These are phyloP conservation scores for Anodontia alba DNA, from an alignment of 2,888 invertebrate species.

Conservation along the genomic window DNA sequence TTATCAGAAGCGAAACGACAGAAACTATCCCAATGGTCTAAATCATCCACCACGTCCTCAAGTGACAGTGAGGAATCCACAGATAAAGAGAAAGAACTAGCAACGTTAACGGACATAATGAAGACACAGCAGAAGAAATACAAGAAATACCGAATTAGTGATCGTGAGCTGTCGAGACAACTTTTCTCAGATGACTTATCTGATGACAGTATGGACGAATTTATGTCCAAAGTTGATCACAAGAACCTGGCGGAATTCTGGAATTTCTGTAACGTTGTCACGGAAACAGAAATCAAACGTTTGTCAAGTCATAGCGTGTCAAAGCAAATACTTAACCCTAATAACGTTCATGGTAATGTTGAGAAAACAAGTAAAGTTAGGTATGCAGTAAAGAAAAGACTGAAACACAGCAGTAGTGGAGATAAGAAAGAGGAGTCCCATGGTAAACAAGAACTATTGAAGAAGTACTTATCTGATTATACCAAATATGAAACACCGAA, in stretches of 20 bases:
- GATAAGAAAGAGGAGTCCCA: constrained; percentile 39
- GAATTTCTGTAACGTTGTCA: constrained; percentile 32
- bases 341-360: not conserved
- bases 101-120: constrained; percentile 19
- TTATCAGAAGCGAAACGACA: constrained; percentile 56
- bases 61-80: not conserved
- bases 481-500: not conserved
- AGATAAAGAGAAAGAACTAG: constrained; percentile 18
- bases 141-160: constrained; percentile 20
- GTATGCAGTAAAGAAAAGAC: constrained; percentile 49
- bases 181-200: constrained; percentile 36
- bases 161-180: constrained; percentile 45
- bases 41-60: not conserved
- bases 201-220: constrained; percentile 47
- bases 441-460: constrained; percentile 53
- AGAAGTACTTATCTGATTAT: constrained; percentile 53
- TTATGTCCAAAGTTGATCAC: constrained; percentile 32
- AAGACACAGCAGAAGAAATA: constrained; percentile 21
- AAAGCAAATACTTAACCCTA: not conserved
- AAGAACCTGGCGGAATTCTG: constrained; percentile 12
- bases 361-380: constrained; percentile 48
- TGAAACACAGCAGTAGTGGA: constrained; percentile 23
- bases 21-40: constrained; percentile 37
- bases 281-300: constrained; percentile 34
- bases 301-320: constrained; percentile 3